Evolutionary conservation across 2,888 invertebrate genomes (phyloP).

Genomic region (Creontiades dilutus): DNA sequence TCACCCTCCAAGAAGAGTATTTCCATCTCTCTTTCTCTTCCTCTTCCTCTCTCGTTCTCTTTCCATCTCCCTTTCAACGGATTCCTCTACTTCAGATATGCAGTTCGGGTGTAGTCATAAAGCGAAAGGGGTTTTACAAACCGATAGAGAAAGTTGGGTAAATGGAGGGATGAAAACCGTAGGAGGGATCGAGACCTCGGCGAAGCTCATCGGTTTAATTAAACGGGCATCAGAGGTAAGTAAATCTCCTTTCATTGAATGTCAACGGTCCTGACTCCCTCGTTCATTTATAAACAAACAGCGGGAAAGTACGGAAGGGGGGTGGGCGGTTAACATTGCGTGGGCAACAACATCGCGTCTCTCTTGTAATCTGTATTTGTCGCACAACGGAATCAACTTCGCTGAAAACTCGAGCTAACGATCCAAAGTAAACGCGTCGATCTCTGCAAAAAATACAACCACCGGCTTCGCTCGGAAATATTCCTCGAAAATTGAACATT

Average conservation of each 20-base stretch:
- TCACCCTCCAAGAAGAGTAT: not conserved
- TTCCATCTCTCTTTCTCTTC: too few species aligned
- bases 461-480: too few species aligned
- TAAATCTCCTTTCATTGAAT: conserved; percentile 27
- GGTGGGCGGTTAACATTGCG: not conserved
- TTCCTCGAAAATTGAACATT: too few species aligned
- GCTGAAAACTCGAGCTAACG: too few species aligned
- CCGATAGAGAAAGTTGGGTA: conserved; percentile 17
- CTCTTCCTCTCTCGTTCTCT: not conserved
- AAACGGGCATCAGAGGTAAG: conserved; percentile 60
- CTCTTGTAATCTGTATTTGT: not conserved
- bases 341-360: not conserved
- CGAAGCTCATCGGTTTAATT: conserved; percentile 64
- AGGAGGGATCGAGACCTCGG: conserved; percentile 11
- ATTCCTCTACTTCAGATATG: not conserved
- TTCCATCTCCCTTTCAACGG: not conserved
- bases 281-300: conserved; percentile 57
- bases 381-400: not conserved
- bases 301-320: not conserved
- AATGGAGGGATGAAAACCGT: conserved; percentile 15
- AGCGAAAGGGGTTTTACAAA: conserved; percentile 24
- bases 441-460: too few species aligned
- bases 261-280: conserved; percentile 48
- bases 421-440: too few species aligned
- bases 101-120: not conserved